A percentile compares a stretch with the other conserved stretches of the same genome.
phyloP scores from a whole-genome alignment of 92 coral and sea anemone genomes.

The Virgularia gustaviana region DNA sequence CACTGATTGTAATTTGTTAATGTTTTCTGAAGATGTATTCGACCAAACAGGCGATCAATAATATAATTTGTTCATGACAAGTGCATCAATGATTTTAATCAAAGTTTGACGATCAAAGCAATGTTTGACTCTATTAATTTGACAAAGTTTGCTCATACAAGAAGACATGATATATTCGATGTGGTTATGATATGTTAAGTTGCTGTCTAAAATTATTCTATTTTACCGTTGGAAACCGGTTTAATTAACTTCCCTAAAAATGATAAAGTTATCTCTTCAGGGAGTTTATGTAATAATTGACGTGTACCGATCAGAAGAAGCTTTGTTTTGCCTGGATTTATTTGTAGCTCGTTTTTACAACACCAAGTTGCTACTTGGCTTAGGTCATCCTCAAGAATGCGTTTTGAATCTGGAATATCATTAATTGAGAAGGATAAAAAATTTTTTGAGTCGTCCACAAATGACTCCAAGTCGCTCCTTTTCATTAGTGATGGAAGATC shows the following conservation, averaged over 20 bases:
- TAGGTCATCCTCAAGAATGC: conserved; percentile 47
- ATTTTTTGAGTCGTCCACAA: conserved; percentile 58
- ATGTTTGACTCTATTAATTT: conserved; percentile 39
- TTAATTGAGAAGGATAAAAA: conserved; percentile 46
- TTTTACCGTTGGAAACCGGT: conserved; percentile 50
- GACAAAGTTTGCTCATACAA: conserved; percentile 48
- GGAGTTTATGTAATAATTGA: conserved; percentile 30
- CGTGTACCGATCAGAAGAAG: conserved; percentile 48
- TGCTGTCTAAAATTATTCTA: conserved; percentile 34
- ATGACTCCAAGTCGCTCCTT: conserved; percentile 56
- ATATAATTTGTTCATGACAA: conserved; percentile 43
- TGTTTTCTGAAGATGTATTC: conserved; percentile 35
- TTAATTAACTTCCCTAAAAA: conserved; percentile 39
- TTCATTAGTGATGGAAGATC: too few relatives aligned
- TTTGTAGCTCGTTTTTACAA: conserved; percentile 50
- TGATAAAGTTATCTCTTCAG: conserved; percentile 1
- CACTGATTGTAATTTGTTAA: conserved; percentile 47
- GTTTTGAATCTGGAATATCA: conserved; percentile 16
- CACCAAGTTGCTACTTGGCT: conserved; percentile 53
- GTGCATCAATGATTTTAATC: conserved; percentile 12
- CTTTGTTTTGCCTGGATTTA: conserved; percentile 58
- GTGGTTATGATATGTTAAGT: conserved; percentile 45
- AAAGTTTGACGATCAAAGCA: conserved; percentile 42
- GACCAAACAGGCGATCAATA: conserved; percentile 55
- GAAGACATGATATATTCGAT: conserved; percentile 17